Evolutionary conservation across 2,113 vertebrate species (phyloP).

Genomic region (Gobiocypris rarus): DNA sequence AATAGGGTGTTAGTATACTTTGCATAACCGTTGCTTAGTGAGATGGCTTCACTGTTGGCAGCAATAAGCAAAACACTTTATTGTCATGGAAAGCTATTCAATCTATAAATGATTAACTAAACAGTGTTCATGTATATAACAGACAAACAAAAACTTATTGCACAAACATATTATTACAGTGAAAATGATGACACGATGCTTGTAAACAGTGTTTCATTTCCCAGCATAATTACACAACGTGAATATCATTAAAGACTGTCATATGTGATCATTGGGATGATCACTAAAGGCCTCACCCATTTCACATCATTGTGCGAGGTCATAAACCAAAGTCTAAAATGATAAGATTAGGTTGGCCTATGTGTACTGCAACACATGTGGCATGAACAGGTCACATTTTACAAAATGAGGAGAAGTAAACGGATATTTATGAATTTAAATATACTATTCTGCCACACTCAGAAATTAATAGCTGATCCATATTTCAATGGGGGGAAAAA

Average conservation of each 20-base stretch:
- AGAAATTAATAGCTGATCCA: not conserved
- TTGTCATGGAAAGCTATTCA: not conserved
- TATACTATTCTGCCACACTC: not conserved
- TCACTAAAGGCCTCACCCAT: not conserved
- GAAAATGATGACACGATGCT: not conserved
- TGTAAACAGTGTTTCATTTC: not conserved
- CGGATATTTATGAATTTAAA: not conserved
- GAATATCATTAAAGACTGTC: not conserved
- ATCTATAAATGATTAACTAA: slow-evolving; percentile 1
- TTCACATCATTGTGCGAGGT: not conserved
- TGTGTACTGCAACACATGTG: not conserved
- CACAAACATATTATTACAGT: not conserved
- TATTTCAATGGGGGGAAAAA: not conserved
- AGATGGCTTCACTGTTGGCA: not conserved
- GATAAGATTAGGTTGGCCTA: slow-evolving; percentile 52
- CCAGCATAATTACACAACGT: not conserved
- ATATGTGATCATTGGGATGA: not conserved
- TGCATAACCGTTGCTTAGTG: not conserved
- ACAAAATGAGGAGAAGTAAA: not conserved
- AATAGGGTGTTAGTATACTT: not conserved
- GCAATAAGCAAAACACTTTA: slow-evolving; percentile 15
- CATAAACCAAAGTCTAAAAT: slow-evolving; percentile 71
- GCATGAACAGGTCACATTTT: not conserved
- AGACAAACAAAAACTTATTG: not conserved
- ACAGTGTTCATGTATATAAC: not conserved